Percentiles rank a stretch among this genome's conserved stretches.
These are phyloP conservation scores for Acrossocheilus wenchowensis DNA, from an alignment of 2,797 vertebrate species.

Conservation along the genomic window DNA sequence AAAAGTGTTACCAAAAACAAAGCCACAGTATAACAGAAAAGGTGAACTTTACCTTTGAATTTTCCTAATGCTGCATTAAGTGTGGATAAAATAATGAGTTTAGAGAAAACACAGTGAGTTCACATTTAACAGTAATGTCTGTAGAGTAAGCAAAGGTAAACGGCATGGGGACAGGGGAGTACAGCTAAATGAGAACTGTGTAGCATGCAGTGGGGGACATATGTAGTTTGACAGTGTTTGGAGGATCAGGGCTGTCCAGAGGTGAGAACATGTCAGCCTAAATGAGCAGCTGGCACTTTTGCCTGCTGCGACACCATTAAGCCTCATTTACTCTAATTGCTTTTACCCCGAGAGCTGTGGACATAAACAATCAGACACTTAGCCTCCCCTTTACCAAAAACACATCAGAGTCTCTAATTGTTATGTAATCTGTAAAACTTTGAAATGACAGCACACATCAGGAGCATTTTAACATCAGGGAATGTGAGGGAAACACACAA, in stretches of 20 bases:
- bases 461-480: neutral
- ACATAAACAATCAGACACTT: conserved; percentile 38
- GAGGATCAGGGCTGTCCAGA: conserved; percentile 45
- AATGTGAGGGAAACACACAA: neutral
- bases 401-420: neutral
- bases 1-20: neutral
- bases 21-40: conserved; percentile 38
- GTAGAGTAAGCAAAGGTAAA: neutral
- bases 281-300: conserved; percentile 56
- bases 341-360: conserved; percentile 47
- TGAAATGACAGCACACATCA: neutral
- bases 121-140: neutral
- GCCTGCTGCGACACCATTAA: conserved; percentile 53
- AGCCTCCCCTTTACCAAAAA: conserved; percentile 12
- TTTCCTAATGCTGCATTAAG: conserved; percentile 98
- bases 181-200: conserved; percentile 6
- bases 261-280: conserved; percentile 58
- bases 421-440: neutral
- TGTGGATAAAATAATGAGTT: conserved; percentile 68
- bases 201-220: conserved; percentile 3
- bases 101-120: conserved; percentile 27
- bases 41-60: conserved; percentile 94
- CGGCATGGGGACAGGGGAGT: neutral
- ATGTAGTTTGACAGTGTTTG: conserved; percentile 36
- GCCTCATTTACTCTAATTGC: conserved; percentile 63